Evolutionary conservation across 1,140 invertebrate species (phyloP).

Genomic region (Heliconius hewitsoni): DNA sequence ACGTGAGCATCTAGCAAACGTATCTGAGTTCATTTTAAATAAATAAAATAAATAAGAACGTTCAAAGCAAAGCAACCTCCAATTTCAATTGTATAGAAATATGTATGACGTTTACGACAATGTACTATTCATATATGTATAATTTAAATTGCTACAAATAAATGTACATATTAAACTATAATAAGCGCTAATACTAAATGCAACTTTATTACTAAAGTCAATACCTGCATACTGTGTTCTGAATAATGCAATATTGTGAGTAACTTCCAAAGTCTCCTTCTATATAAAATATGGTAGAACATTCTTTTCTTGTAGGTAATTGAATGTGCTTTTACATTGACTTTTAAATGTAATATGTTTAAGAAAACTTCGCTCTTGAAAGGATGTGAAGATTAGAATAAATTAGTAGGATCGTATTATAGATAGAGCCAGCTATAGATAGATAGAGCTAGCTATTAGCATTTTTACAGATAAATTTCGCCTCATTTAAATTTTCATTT

Average conservation of each 20-base stretch:
- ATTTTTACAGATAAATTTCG: slow-evolving; percentile 30
- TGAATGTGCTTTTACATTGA: slow-evolving; percentile 63
- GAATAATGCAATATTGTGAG: slow-evolving; percentile 34
- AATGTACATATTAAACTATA: background rate
- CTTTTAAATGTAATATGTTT: slow-evolving; percentile 73
- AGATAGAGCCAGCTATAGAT: slow-evolving; percentile 24
- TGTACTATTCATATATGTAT: background rate
- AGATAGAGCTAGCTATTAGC: too few species aligned
- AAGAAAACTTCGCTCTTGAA: slow-evolving; percentile 47
- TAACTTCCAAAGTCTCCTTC: slow-evolving; percentile 36
- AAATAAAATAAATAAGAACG: background rate
- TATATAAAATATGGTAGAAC: slow-evolving; percentile 61
- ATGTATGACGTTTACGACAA: background rate
- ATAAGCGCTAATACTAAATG: background rate
- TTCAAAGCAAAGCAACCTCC: background rate
- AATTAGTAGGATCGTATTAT: slow-evolving; percentile 44
- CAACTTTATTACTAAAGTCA: background rate
- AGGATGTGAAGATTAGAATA: slow-evolving; percentile 46
- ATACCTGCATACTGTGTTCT: slow-evolving; percentile 6
- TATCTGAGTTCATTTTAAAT: background rate
- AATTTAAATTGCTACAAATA: background rate
- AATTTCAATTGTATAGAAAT: background rate
- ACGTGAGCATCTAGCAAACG: background rate
- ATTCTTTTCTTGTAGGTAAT: slow-evolving; percentile 53
- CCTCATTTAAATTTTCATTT: slow-evolving; percentile 32